These are phyloP conservation scores for Desoria tigrina DNA, from an alignment of 2,888 invertebrate genomes.

Conservation along the genomic window DNA sequence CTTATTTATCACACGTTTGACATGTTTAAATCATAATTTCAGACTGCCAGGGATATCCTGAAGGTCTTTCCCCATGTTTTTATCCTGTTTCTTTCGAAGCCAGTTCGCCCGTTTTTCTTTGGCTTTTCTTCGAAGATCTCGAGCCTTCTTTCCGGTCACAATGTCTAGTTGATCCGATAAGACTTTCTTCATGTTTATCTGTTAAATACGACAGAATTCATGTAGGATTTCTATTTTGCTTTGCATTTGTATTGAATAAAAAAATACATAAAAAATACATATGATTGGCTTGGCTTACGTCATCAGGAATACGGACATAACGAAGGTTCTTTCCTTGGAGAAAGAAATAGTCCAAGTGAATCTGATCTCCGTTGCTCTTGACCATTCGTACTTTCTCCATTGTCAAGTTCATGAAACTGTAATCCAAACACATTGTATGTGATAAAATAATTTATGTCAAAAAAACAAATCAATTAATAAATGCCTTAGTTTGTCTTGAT, in stretches of 20 bases:
- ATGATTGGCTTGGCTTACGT: conserved; percentile 28
- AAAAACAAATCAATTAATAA: background rate
- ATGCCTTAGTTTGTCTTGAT: too few species aligned
- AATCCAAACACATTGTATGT: background rate
- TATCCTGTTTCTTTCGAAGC: conserved; percentile 34
- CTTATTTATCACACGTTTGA: too few species aligned
- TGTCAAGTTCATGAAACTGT: conserved; percentile 43
- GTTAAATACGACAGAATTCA: background rate
- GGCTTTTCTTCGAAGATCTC: conserved; percentile 29
- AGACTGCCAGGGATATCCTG: too few species aligned
- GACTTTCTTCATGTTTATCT: conserved; percentile 34
- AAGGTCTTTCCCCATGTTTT: conserved; percentile 25
- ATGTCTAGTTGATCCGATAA: conserved; percentile 37
- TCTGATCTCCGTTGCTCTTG: conserved; percentile 30
- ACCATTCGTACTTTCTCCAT: conserved; percentile 38
- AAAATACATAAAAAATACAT: background rate
- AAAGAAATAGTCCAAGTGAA: conserved; percentile 45
- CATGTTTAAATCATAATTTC: too few species aligned
- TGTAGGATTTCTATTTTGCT: background rate
- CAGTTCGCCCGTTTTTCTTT: conserved; percentile 41
- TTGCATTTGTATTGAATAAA: background rate
- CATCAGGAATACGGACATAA: conserved; percentile 41
- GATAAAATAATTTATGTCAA: conserved; percentile 1
- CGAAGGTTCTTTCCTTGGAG: conserved; percentile 43
- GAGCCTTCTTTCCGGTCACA: conserved; percentile 41